phyloP scores from a whole-genome alignment of 2,888 invertebrate species.

The Dromius quadrimaculatus region DNA sequence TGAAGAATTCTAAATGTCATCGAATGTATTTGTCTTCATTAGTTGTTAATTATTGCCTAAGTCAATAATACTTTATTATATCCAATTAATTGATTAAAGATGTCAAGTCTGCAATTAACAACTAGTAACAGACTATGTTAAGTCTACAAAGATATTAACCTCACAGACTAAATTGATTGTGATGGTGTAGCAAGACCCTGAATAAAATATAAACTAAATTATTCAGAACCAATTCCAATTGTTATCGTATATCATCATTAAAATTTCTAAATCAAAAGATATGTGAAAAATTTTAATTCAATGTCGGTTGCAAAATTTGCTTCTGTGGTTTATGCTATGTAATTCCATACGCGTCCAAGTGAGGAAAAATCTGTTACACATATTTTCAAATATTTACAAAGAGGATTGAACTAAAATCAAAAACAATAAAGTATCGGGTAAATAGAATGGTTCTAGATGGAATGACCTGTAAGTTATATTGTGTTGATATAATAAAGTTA shows the following conservation, averaged over 20 bases:
- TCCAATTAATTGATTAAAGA: slow-evolving; percentile 8
- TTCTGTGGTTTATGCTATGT: too few relatives aligned
- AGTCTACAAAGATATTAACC: slow-evolving; percentile 13
- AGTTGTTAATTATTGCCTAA: not conserved
- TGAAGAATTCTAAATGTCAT: not conserved
- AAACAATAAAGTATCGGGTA: too few relatives aligned
- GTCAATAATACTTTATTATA: not conserved
- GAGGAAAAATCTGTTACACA: too few relatives aligned
- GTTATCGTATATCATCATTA: slow-evolving; percentile 20
- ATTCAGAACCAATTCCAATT: slow-evolving; percentile 38
- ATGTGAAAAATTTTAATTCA: slow-evolving; percentile 45
- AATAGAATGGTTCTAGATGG: too few relatives aligned
- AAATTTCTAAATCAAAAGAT: slow-evolving; percentile 35
- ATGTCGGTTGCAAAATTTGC: slow-evolving; percentile 42
- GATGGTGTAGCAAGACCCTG: slow-evolving; percentile 29
- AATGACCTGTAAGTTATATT: too few relatives aligned
- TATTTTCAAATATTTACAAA: too few relatives aligned
- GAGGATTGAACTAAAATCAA: too few relatives aligned
- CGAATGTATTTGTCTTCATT: not conserved
- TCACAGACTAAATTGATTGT: slow-evolving; percentile 3
- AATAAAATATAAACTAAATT: slow-evolving; percentile 33
- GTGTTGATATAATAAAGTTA: too few relatives aligned
- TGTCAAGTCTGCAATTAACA: slow-evolving; percentile 19
- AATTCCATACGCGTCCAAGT: too few relatives aligned
- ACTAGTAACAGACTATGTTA: not conserved